phyloP scores from a whole-genome alignment of 2,797 vertebrate species.

The Rhinichthys osculus region DNA sequence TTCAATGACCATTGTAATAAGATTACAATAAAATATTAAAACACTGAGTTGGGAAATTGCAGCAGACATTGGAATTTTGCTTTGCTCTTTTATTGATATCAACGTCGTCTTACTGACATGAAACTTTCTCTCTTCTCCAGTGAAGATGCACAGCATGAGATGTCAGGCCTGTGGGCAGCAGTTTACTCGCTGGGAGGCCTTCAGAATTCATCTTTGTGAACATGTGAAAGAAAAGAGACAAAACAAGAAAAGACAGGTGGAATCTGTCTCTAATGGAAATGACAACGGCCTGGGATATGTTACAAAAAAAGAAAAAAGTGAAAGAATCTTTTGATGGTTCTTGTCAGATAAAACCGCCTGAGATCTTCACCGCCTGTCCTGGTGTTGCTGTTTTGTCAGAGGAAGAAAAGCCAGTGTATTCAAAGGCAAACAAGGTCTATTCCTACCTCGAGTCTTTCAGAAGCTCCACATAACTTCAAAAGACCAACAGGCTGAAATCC shows the following conservation, averaged over 20 bases:
- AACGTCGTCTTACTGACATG: not conserved
- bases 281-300: not conserved
- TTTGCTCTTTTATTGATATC: not conserved
- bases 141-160: constrained; percentile 42
- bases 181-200: constrained; percentile 61
- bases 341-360: constrained; percentile 18
- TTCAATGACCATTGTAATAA: not conserved
- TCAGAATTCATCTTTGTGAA: constrained; percentile 64
- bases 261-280: not conserved
- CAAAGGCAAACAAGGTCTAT: constrained; percentile 56
- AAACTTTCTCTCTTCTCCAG: constrained; percentile 56
- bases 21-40: not conserved
- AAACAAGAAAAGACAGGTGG: not conserved
- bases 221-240: constrained; percentile 36
- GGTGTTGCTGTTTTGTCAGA: constrained; percentile 12
- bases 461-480: constrained; percentile 48
- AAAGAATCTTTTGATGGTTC: constrained; percentile 22
- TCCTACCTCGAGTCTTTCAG: constrained; percentile 66
- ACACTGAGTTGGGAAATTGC: not conserved
- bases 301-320: not conserved
- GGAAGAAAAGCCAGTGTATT: constrained; percentile 14
- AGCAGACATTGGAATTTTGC: no score
- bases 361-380: not conserved
- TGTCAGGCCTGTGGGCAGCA: constrained; percentile 69
- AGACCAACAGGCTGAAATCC: constrained; percentile 10